Evolutionary conservation across 2,113 vertebrate genomes (phyloP).

Genomic region (Eulemur macaco): DNA sequence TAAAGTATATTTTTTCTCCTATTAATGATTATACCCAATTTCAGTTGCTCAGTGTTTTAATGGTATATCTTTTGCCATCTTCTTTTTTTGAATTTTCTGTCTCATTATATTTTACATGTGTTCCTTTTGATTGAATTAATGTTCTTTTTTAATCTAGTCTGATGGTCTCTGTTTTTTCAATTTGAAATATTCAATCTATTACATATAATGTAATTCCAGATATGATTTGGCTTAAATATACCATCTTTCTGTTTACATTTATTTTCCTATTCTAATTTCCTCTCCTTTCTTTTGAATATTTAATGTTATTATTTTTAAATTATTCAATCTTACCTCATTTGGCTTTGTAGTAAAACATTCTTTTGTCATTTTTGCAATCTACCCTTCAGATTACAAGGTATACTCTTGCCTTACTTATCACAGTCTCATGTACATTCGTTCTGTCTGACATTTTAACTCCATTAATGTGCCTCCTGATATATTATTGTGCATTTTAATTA

Average conservation of each 20-base stretch:
- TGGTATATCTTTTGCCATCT: background rate
- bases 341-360: background rate
- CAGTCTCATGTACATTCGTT: background rate
- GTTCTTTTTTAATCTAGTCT: background rate
- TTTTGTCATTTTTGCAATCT: background rate
- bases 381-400: background rate
- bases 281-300: background rate
- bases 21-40: background rate
- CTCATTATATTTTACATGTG: background rate
- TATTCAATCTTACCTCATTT: background rate
- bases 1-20: background rate
- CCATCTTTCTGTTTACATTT: background rate
- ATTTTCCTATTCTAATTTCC: background rate
- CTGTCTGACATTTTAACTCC: background rate
- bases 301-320: background rate
- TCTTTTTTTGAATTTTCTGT: background rate
- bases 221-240: background rate
- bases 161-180: background rate
- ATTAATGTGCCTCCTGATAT: background rate
- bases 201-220: background rate
- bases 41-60: background rate
- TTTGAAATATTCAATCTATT: background rate
- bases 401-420: background rate
- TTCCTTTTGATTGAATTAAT: background rate
- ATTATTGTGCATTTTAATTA: background rate